These are phyloP conservation scores for Phoxinus dragarum DNA, from an alignment of 2,797 vertebrate species.

Conservation along the genomic window DNA sequence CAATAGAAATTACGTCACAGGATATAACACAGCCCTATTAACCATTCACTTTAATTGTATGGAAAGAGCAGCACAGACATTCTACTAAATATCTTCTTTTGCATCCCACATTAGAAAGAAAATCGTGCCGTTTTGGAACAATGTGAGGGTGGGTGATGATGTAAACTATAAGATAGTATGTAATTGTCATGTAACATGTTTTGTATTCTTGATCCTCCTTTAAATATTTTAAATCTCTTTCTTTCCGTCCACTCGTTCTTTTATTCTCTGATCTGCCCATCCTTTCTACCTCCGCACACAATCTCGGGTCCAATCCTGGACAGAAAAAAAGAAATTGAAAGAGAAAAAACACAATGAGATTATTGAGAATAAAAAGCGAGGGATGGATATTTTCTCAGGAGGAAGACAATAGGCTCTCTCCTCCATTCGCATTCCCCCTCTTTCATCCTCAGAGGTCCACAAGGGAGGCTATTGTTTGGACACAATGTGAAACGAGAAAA, in stretches of 20 bases:
- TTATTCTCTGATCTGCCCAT: neutral
- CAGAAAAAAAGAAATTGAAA: neutral
- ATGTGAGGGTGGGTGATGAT: neutral
- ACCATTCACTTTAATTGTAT: slow-evolving; percentile 3
- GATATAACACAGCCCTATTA: neutral
- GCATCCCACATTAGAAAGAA: neutral
- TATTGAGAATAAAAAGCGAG: slow-evolving; percentile 77
- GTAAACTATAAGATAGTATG: neutral
- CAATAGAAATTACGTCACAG: too few species aligned
- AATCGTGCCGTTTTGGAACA: neutral
- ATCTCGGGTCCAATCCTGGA: slow-evolving; percentile 11
- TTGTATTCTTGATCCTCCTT: neutral
- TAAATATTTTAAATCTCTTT: neutral
- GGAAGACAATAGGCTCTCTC: slow-evolving; percentile 78
- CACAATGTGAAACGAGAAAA: slow-evolving; percentile 75
- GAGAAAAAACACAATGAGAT: slow-evolving; percentile 73
- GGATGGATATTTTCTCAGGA: slow-evolving; percentile 79
- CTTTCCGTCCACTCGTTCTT: slow-evolving; percentile 7
- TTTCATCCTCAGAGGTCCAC: slow-evolving; percentile 77
- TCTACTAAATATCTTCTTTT: neutral
- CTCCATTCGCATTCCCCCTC: slow-evolving; percentile 73
- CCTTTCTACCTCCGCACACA: slow-evolving; percentile 5
- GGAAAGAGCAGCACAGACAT: neutral
- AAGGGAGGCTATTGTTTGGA: slow-evolving; percentile 79
- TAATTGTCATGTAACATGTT: neutral